phyloP scores from a whole-genome alignment of 2,888 invertebrate species.

The Erebia epiphron region DNA sequence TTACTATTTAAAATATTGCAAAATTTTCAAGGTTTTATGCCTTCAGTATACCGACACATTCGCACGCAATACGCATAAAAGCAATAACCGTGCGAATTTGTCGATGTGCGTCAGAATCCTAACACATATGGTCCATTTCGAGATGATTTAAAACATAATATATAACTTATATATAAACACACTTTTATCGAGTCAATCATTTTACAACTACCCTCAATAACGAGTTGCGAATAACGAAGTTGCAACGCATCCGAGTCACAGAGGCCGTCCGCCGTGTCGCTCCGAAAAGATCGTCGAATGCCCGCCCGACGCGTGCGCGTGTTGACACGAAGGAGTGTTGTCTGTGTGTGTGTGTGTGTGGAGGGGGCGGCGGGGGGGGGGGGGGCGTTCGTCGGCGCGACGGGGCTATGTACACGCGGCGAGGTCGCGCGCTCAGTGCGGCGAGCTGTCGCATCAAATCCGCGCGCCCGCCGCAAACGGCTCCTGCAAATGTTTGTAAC shows the following conservation, averaged over 20 bases:
- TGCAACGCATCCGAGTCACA: background rate
- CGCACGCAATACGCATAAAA: too few species aligned
- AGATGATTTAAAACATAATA: background rate
- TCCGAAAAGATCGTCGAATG: background rate
- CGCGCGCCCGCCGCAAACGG: constrained; percentile 61
- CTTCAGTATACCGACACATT: too few species aligned
- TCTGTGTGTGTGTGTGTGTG: background rate
- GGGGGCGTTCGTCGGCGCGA: constrained; percentile 39
- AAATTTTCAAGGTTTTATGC: too few species aligned
- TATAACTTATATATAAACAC: background rate
- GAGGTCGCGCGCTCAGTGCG: constrained; percentile 38
- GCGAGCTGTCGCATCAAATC: constrained; percentile 69
- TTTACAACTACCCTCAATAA: background rate
- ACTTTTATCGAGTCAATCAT: background rate
- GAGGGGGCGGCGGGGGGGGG: constrained; percentile 18
- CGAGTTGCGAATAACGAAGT: background rate
- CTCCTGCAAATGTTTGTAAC: constrained; percentile 55
- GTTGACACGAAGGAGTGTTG: background rate
- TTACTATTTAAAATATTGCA: background rate
- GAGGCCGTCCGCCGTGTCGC: background rate
- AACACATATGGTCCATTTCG: background rate
- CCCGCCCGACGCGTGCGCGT: constrained; percentile 3
- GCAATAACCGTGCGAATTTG: too few species aligned
- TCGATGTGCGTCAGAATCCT: background rate
- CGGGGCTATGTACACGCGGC: constrained; percentile 23